These are phyloP conservation scores for Drosophila kikkawai DNA, from an alignment of 1,140 invertebrate species.

Conservation along the genomic window DNA sequence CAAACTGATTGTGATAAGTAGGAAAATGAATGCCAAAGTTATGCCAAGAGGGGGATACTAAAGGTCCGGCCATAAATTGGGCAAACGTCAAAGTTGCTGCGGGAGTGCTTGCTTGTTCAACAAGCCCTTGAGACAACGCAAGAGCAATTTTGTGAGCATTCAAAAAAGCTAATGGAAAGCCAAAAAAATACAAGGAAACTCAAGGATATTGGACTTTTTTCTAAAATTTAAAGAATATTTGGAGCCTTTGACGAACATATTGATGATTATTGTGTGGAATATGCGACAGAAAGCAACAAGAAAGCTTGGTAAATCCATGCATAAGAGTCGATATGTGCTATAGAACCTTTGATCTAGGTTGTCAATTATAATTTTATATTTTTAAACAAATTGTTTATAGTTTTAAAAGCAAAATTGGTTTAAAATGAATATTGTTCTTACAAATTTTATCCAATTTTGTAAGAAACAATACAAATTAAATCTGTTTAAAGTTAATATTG, in stretches of 20 bases:
- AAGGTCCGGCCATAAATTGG: constrained; percentile 59
- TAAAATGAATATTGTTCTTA: too few relatives aligned
- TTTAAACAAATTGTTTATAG: neutral
- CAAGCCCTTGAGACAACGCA: constrained; percentile 43
- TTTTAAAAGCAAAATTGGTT: too few relatives aligned
- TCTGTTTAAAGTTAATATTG: neutral
- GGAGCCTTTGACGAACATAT: neutral
- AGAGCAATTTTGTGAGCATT: constrained; percentile 10
- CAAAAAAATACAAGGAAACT: constrained; percentile 14
- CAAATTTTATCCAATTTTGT: too few relatives aligned
- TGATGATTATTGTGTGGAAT: neutral
- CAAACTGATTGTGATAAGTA: constrained; percentile 74
- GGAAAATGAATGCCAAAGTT: constrained; percentile 49
- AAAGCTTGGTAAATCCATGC: too few relatives aligned
- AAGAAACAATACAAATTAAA: neutral
- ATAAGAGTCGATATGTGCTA: neutral
- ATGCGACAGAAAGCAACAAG: neutral
- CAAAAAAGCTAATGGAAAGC: constrained; percentile 1
- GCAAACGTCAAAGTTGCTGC: constrained; percentile 56
- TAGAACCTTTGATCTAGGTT: neutral
- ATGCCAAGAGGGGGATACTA: constrained; percentile 14
- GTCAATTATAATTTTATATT: neutral
- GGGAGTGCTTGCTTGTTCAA: constrained; percentile 16
- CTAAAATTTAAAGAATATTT: neutral
- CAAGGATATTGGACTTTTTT: constrained; percentile 3